Base-by-base conservation (phyloP, 1,140 invertebrate genomes). In the Physella acuta region DNA sequence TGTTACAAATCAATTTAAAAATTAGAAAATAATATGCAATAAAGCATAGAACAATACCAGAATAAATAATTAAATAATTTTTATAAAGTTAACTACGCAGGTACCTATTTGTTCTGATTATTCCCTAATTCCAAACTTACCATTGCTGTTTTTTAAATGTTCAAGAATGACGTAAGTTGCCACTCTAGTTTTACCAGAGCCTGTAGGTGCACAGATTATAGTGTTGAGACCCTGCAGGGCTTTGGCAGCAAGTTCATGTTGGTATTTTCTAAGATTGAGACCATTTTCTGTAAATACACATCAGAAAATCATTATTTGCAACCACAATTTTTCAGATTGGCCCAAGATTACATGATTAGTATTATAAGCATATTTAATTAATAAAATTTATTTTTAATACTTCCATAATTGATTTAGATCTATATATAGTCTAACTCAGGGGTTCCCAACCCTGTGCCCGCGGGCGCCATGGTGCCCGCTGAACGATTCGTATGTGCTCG, bases 131-230 rank as follows among this genome's bases (percentile, higher is more conserved):
- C 11, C 11, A 11, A 11, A 31, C 33, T 36, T 14, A 60, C 3
- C 26, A 8, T 31, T 5, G 8, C 11, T 33, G 33, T 60, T 11
- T 60, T 68, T 30, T 1, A 79, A 39, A 67, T 80, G 79, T 16
- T 75, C 28, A 26, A 68, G 59, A 3, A 80, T 74, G n/a, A 82
- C 80, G 49, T 79, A 60, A 34, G 78, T 65, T 11, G 80, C 81
- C 4, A 81, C 79, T 26, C 73, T 58, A 1, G 81, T 82, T 65
- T 82, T 82, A 26, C 81, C 80, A 11, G 73, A 75, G 1, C 80
- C 80, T 16, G 81, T 82, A 1, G 75, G 79, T 24, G 79, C 76
- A 68, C 76, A 76, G 20, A 82, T 76, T 59, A 82, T 79, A 26
- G 73, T 75, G 64, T 82, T 82, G 59, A 68, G 31, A 8, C 80